Percentiles rank a stretch among this genome's conserved stretches.
Conservation (phyloP, 2,113 vertebrate species). For the Verasper variegatus region DNA sequence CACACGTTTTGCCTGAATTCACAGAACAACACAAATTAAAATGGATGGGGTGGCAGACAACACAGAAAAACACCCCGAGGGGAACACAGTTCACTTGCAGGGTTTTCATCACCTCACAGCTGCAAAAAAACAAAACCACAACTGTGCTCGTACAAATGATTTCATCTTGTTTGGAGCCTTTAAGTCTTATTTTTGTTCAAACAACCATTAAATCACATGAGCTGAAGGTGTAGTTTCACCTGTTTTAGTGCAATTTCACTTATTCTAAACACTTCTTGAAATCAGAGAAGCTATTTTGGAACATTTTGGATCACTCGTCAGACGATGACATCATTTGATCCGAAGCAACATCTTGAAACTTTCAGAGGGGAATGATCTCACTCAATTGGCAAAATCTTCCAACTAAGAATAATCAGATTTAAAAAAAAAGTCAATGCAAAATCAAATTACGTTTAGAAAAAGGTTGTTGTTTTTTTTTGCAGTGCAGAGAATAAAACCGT, state of each 20-base stretch:
- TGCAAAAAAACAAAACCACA: conserved; percentile 35
- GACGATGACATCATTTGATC: conserved; percentile 54
- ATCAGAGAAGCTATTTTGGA: conserved; percentile 35
- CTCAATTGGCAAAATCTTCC: conserved; percentile 52
- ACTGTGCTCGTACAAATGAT: conserved; percentile 37
- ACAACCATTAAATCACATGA: not conserved
- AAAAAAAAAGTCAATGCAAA: conserved; percentile 27
- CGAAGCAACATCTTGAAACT: conserved; percentile 68
- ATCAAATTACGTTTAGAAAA: conserved; percentile 24
- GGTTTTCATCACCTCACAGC: conserved; percentile 57
- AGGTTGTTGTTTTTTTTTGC: conserved; percentile 28
- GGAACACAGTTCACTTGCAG: conserved; percentile 53
- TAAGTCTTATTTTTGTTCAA: conserved; percentile 1
- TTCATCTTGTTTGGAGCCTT: not conserved
- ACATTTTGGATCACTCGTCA: conserved; percentile 24
- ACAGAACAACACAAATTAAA: conserved; percentile 86
- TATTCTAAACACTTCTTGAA: conserved; percentile 3
- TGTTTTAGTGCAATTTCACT: conserved; percentile 11
- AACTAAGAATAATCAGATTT: conserved; percentile 48
- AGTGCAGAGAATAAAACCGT: conserved; percentile 40
- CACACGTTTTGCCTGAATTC: conserved; percentile 93
- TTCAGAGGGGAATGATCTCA: conserved; percentile 63
- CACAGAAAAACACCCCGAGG: conserved; percentile 49
- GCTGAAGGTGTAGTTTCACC: conserved; percentile 15
- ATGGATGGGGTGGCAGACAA: conserved; percentile 79